Evolutionary conservation across 1,140 invertebrate genomes (phyloP), one percentile per base, ranked within the genome.

Genomic region (Gryllus bimaculatus): DNA sequence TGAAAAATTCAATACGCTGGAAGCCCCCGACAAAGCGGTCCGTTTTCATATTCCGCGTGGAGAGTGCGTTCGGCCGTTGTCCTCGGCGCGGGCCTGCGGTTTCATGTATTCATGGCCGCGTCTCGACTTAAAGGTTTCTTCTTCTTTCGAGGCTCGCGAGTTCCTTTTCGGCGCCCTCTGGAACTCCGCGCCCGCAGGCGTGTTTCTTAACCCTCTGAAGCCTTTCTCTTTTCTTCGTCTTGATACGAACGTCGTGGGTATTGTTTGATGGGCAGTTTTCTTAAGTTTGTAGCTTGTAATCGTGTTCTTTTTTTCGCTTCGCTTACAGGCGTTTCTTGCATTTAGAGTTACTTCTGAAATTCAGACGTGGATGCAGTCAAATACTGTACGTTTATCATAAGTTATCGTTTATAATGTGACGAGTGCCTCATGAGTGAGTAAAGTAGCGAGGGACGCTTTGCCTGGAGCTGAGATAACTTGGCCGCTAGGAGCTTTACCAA

Each of bases 101-200:
- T 66, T 66, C 54, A 66, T 66, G n/a, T 66, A 66, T 66, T 66
- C 54, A 66, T 66, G 54, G 18, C n/a, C 54, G 54, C 54, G 54
- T 66, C n/a, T 66, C 54, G 54, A 66, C 54, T 66, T 66, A 66
- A 66, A 66, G 54, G 54, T 66, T 66, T 66, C 54, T 66, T 66
- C 54, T 66, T 10, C 54, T 66, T 66, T 18, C 18, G 54, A 2
- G 10, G 7, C 54, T 66, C 7, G 10, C 18, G 54, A 66, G 54
- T 66, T 66, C 54, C 54, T 66, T 66, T 3, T 7, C 2, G 54
- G 54, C 54, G 10, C 18, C 54, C 54, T 13, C 10, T 13, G 54
- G 54, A 10, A 7, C 54, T 10, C 10, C 10, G 10, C 54, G 54
- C 54, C 10, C 18, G 54, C 10, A 7, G 18, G 26, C 26, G 26